phyloP scores from a whole-genome alignment of 2,113 vertebrate species.

The Gorsachius goisagi region DNA sequence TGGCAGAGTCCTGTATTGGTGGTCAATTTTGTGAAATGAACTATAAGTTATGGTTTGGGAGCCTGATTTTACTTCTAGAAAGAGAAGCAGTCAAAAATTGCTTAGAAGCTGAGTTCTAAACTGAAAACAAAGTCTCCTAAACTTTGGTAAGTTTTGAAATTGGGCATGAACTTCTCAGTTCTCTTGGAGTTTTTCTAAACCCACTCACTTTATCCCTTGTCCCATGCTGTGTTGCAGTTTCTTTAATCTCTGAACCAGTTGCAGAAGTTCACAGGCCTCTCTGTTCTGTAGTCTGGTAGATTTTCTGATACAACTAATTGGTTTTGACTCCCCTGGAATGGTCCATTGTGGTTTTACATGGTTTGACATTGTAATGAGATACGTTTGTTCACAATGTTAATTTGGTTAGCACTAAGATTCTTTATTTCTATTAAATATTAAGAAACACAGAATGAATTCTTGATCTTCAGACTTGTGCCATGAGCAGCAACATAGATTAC shows the following conservation, averaged over 20 bases:
- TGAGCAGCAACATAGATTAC: constrained; percentile 27
- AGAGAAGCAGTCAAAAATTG: background rate
- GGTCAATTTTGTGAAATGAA: background rate
- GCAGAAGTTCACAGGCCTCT: background rate
- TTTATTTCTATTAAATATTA: constrained; percentile 51
- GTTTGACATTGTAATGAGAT: constrained; percentile 27
- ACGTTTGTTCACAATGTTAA: background rate
- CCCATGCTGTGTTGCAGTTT: background rate
- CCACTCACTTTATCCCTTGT: background rate
- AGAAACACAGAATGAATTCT: constrained; percentile 42
- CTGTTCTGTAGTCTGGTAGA: constrained; percentile 21
- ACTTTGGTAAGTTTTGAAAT: background rate
- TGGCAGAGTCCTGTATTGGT: background rate
- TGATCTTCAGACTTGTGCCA: constrained; percentile 1
- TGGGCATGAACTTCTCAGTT: background rate
- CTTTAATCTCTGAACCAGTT: background rate
- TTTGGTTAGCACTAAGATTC: constrained; percentile 2
- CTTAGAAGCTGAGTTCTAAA: background rate
- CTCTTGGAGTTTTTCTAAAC: background rate
- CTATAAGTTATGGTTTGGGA: background rate
- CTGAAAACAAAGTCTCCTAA: background rate
- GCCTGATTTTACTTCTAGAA: background rate
- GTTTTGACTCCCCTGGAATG: background rate
- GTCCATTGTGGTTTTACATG: background rate
- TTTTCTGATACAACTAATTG: constrained; percentile 40